A percentile compares a stretch with the other conserved stretches of the same genome.
These are phyloP conservation scores for Chalcis sispes DNA, from an alignment of 2,888 invertebrate species.

Conservation along the genomic window DNA sequence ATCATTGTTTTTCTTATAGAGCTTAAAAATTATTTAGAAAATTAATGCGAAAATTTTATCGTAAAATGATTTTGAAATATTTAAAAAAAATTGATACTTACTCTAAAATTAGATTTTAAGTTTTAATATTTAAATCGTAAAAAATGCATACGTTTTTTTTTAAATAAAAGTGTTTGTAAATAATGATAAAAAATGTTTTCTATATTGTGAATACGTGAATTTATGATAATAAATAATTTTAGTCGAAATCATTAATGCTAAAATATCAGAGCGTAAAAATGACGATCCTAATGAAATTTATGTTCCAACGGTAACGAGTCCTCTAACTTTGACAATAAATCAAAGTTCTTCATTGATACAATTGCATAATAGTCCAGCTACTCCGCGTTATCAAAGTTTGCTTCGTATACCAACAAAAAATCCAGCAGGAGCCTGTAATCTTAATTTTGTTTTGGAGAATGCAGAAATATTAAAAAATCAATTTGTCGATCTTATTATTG, in stretches of 20 bases:
- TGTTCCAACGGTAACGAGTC: slow-evolving; percentile 82
- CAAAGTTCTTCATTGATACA: slow-evolving; percentile 82
- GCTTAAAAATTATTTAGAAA: not conserved
- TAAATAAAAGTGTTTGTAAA: no score
- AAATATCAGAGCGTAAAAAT: slow-evolving; percentile 78
- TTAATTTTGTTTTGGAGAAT: slow-evolving; percentile 78
- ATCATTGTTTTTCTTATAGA: no score
- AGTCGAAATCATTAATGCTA: slow-evolving; percentile 85
- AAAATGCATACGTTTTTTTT: no score
- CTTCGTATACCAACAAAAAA: slow-evolving; percentile 82
- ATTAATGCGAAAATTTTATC: no score
- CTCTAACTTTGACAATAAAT: slow-evolving; percentile 81
- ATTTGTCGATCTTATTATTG: slow-evolving; percentile 83
- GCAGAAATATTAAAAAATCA: slow-evolving; percentile 75
- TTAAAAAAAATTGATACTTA: not conserved
- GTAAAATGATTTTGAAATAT: no score
- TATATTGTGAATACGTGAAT: no score
- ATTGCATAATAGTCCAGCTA: slow-evolving; percentile 78
- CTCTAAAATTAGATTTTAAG: not conserved
- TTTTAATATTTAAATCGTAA: not conserved
- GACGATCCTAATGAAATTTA: slow-evolving; percentile 80
- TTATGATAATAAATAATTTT: slow-evolving; percentile 61
- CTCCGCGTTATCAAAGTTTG: slow-evolving; percentile 77
- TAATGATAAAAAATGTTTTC: no score
- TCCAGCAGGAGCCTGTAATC: slow-evolving; percentile 77